Evolutionary conservation across 64 coral and sea anemone species (phyloP).

Genomic region (Montipora capricornis): DNA sequence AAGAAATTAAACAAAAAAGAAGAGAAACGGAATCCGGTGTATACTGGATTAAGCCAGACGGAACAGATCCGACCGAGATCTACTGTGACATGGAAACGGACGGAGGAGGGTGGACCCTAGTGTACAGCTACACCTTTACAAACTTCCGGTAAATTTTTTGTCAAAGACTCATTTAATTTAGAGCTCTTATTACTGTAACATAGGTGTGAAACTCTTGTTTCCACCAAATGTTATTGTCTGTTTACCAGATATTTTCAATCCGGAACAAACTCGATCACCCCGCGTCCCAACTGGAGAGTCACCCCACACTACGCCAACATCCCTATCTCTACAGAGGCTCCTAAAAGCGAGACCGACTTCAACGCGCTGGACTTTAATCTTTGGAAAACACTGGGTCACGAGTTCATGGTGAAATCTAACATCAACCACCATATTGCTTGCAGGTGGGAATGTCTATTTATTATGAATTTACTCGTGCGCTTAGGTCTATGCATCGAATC

Average conservation of each 20-base stretch:
- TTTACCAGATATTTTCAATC: not conserved
- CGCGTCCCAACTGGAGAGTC: constrained; percentile 53
- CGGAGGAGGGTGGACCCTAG: constrained; percentile 68
- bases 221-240: not conserved
- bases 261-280: constrained; percentile 42
- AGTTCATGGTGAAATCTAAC: constrained; percentile 66
- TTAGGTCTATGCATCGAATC: no score
- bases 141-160: constrained; percentile 32
- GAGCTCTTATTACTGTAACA: no score
- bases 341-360: constrained; percentile 37
- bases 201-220: not conserved
- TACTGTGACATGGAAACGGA: constrained; percentile 50
- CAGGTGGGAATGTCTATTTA: not conserved
- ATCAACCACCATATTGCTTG: constrained; percentile 46
- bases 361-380: constrained; percentile 51
- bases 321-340: constrained; percentile 23
- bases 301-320: not conserved
- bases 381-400: constrained; percentile 67
- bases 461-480: not conserved
- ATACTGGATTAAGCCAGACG: constrained; percentile 50
- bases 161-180: no score
- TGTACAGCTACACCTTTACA: constrained; percentile 67
- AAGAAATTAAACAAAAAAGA: constrained; percentile 25
- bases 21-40: constrained; percentile 23
- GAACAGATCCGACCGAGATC: constrained; percentile 4